Base-by-base conservation (phyloP, 1,140 invertebrate species). In the Micrasema minimum region DNA sequence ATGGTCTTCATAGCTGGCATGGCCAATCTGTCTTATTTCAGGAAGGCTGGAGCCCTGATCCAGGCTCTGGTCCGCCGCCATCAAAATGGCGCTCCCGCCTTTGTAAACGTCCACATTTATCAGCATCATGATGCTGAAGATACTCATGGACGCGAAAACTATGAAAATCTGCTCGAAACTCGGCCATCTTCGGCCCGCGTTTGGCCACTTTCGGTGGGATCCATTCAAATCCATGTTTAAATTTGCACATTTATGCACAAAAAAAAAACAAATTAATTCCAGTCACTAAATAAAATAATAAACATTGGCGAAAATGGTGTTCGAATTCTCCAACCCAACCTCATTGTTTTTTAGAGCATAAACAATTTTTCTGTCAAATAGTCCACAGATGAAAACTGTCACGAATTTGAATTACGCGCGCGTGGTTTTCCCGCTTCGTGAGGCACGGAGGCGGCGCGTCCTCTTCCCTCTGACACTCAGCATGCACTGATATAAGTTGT, bases 1-100 rank as follows among this genome's bases (percentile, higher is more conserved):
- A 75, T 75, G 35, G 70, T 75, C 53, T 75, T 75, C 74, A 75
- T 75, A 26, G 74, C 74, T 7, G 74, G 70, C 74, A 75, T 75
- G 10, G 74, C 66, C 74, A 75, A n/a, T 75, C 20, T 75, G 69
- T 18, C 61, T 38, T 5, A 75, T 62, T 11, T 14, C 53, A 18
- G 66, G 46, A 2, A 10, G 23, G 23, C 31, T 26, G 12, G 66
- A 43, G 5, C 18, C 11, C n/a, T 41, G 41, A 4, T 72, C 70
- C 4, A 45, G 3, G 6, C 11, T 38, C 12, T 23, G n/a, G 0
- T 64, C 65, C 10, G 22, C 41, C 9, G 26, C 35, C 66, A 59
- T 69, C 31, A 53, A 38, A 1, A 50, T 55, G 31, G 57, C 48
- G 14, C 50, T 57, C 9, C 72, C 72, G 20, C 55, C 61, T 50